These are phyloP conservation scores for Danio choprae DNA, from an alignment of 2,797 vertebrate genomes.

Conservation along the genomic window DNA sequence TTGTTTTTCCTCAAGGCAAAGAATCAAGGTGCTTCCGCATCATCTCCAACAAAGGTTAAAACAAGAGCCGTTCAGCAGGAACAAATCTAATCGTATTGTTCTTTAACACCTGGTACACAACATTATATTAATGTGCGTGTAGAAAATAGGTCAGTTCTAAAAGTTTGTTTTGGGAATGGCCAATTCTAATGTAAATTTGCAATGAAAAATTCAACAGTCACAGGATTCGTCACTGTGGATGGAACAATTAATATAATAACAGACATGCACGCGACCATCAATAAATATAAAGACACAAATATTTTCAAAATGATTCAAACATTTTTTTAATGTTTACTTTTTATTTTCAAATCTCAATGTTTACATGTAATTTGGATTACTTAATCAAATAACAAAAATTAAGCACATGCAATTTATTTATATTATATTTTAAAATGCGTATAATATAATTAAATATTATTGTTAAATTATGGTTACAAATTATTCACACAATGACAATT, in stretches of 20 bases:
- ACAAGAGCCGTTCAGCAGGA: slow-evolving; percentile 18
- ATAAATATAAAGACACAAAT: background rate
- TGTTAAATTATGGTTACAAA: no score
- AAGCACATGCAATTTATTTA: no score
- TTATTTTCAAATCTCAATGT: background rate
- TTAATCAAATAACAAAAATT: no score
- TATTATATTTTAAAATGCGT: background rate
- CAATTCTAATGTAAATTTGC: background rate
- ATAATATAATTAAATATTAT: no score
- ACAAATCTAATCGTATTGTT: slow-evolving; percentile 20
- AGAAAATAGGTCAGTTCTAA: background rate
- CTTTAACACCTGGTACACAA: slow-evolving; percentile 11
- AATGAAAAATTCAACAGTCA: background rate
- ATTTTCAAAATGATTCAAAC: background rate
- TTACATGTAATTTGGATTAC: no score
- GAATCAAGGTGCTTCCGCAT: slow-evolving; percentile 45
- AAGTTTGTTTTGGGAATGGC: background rate
- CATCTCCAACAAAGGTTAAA: slow-evolving; percentile 36
- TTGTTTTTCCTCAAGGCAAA: slow-evolving; percentile 68
- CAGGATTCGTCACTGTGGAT: background rate
- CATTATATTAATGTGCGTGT: background rate
- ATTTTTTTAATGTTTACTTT: background rate
- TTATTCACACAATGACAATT: no score
- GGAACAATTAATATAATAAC: background rate
- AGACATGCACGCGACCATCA: background rate